Conservation (phyloP, 2,888 invertebrate genomes). For the Phoronis australis region DNA sequence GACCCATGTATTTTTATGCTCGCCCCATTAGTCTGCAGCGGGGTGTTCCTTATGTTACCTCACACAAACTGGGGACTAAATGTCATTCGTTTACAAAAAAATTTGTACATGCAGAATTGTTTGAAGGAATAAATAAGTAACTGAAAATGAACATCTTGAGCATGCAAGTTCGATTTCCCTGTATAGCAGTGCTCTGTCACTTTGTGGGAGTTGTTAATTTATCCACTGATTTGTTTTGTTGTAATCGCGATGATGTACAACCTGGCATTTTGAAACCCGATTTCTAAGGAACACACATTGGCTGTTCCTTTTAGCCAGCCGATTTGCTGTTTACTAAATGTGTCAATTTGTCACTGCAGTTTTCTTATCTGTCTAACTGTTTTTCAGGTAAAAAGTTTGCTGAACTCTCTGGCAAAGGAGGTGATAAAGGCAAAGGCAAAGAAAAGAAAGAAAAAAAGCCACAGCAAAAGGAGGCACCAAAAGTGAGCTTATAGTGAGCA, state of each 20-base stretch:
- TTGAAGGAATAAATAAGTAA: too few relatives aligned
- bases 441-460: constrained; percentile 48
- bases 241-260: not conserved
- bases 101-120: too few relatives aligned
- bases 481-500: not conserved
- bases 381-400: constrained; percentile 63
- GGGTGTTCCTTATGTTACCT: too few relatives aligned
- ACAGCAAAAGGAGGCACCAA: too few relatives aligned
- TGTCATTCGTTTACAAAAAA: too few relatives aligned
- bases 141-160: too few relatives aligned
- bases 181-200: too few relatives aligned
- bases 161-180: too few relatives aligned
- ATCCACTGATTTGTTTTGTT: not conserved
- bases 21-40: too few relatives aligned
- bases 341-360: constrained; percentile 1
- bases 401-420: constrained; percentile 44
- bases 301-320: not conserved
- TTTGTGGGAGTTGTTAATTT: not conserved
- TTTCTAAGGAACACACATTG: not conserved
- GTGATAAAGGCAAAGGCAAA: constrained; percentile 14
- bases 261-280: not conserved
- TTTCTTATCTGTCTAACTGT: constrained; percentile 4
- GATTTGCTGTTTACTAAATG: not conserved
- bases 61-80: too few relatives aligned
- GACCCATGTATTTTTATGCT: too few relatives aligned